Evolutionary conservation across 2,888 invertebrate genomes (phyloP).

Genomic region (Pandemis corylana): DNA sequence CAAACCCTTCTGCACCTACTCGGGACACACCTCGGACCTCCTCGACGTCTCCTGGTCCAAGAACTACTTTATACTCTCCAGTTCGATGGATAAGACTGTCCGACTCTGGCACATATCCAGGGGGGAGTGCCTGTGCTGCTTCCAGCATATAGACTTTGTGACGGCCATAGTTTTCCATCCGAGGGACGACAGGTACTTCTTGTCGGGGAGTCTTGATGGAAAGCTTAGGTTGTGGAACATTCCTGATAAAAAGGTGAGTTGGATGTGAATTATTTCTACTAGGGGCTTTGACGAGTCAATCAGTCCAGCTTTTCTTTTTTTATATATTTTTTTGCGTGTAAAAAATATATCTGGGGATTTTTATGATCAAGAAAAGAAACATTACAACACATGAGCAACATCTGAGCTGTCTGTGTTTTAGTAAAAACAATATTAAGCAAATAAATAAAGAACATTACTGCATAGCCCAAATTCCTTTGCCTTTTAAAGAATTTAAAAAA

Average conservation of each 20-base stretch:
- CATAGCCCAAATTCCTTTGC: too few species aligned
- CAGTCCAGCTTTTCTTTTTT: too few species aligned
- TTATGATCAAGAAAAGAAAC: too few species aligned
- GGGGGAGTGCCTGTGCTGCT: conserved; percentile 98
- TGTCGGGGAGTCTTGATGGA: conserved; percentile 98
- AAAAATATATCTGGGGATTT: too few species aligned
- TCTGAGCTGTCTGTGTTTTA: too few species aligned
- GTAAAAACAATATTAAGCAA: too few species aligned
- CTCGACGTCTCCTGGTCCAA: conserved; percentile 99
- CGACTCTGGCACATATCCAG: conserved; percentile 98
- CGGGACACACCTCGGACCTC: conserved; percentile 98
- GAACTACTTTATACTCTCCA: conserved; percentile 98
- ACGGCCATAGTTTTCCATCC: conserved; percentile 99
- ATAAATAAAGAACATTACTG: too few species aligned
- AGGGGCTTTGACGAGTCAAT: too few species aligned
- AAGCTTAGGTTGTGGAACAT: conserved; percentile 99
- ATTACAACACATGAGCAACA: too few species aligned
- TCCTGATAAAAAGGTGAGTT: conserved; percentile 95
- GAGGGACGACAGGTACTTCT: conserved; percentile 94
- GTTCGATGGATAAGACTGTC: conserved; percentile 99
- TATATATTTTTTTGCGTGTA: too few species aligned
- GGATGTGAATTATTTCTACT: not conserved
- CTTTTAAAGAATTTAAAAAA: too few species aligned
- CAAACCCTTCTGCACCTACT: conserved; percentile 95
- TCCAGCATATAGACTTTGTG: conserved; percentile 99